Base-by-base conservation (phyloP, 2,797 vertebrate species). In the Tympanoctomys barrerae region DNA sequence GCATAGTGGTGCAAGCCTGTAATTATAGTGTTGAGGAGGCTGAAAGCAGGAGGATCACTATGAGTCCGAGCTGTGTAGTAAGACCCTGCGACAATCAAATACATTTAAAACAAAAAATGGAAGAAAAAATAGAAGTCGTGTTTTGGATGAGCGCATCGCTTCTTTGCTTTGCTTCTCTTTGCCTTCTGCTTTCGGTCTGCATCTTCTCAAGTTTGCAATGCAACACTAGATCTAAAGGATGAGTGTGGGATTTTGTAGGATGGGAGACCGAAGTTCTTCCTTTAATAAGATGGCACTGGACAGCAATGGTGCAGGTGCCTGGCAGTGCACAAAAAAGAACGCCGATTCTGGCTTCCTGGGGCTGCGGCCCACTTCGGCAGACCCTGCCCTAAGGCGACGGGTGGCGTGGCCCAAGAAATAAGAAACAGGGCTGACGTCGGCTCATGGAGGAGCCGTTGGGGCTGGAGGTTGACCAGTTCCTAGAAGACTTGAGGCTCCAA, bases 371-470 rank as follows among this genome's bases (percentile, higher is more conserved):
- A 94, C 73, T 0, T 97, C 98, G 2, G 97, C 97, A 36, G 96
- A 98, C 18, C 98, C 98, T 13, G 79, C 87, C 10, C 46, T 59
- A 1, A 96, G 94, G 42, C 94, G 96, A 85, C 94, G 42, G 95
- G 36, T 96, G 94, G 57, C 99, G 99, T 0, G 97, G 99, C 0
- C 99, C 99, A 68, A 99, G 99, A 91, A 99, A 99, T n/a, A 99
- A 99, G 97, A 99, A 99, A 96, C 99, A 99, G 95, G 99, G 98
- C 97, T 99, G 99, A 99, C 99, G 99, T 97, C 99, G 99, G 96
- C 98, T 99, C 73, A 99, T 98, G 14, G 98, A 99, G 77, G 98
- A 99, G 5, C 96, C 96, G 62, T 94, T 98, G 88, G 98, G 97
- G 54, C 78, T 99, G 7, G 99, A 99, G 22, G 98, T 99, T 0